A percentile compares a stretch with the other conserved stretches of the same genome.
phyloP scores from a whole-genome alignment of 2,797 vertebrate species.

The Myotis daubentonii region DNA sequence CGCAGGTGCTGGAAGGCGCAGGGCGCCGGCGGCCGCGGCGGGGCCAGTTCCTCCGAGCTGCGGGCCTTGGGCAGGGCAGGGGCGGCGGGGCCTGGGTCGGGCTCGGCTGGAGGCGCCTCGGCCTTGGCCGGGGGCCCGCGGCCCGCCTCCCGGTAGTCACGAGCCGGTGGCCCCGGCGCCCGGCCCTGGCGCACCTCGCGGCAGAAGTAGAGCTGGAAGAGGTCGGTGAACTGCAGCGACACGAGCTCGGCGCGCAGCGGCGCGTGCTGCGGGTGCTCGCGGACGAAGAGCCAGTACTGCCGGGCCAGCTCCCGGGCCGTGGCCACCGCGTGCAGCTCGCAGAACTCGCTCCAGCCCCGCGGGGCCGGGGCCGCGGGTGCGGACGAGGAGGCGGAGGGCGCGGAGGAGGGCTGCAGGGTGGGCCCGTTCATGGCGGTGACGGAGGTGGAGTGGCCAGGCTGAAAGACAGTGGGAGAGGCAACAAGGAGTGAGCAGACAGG shows the following conservation, averaged over 20 bases:
- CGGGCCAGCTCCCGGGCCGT: conserved; percentile 94
- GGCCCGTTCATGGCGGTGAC: conserved; percentile 98
- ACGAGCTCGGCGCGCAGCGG: conserved; percentile 93
- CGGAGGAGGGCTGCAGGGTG: conserved; percentile 90
- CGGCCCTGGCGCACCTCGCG: conserved; percentile 92
- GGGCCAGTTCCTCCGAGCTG: conserved; percentile 89
- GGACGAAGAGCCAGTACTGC: conserved; percentile 94
- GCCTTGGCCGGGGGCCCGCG: conserved; percentile 83
- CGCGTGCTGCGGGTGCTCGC: conserved; percentile 91
- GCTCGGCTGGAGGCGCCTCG: conserved; percentile 76
- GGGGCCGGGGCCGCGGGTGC: conserved; percentile 83
- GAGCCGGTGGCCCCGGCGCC: conserved; percentile 85
- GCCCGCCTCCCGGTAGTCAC: conserved; percentile 94
- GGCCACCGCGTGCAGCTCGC: conserved; percentile 95
- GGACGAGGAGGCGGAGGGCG: conserved; percentile 57
- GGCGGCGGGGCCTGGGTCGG: conserved; percentile 78
- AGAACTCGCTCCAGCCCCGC: conserved; percentile 97
- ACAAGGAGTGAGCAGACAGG: neutral
- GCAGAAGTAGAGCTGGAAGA: conserved; percentile 97
- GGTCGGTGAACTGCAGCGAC: conserved; percentile 93
- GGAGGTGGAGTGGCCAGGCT: conserved; percentile 90
- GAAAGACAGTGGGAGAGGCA: conserved; percentile 75
- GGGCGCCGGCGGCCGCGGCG: conserved; percentile 82
- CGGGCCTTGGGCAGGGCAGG: conserved; percentile 83
- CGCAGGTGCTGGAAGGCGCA: conserved; percentile 91